A percentile compares a stretch with the other conserved stretches of the same genome.
Evolutionary conservation across 2,113 vertebrate genomes (phyloP).

Genomic region (Laticauda colubrina): DNA sequence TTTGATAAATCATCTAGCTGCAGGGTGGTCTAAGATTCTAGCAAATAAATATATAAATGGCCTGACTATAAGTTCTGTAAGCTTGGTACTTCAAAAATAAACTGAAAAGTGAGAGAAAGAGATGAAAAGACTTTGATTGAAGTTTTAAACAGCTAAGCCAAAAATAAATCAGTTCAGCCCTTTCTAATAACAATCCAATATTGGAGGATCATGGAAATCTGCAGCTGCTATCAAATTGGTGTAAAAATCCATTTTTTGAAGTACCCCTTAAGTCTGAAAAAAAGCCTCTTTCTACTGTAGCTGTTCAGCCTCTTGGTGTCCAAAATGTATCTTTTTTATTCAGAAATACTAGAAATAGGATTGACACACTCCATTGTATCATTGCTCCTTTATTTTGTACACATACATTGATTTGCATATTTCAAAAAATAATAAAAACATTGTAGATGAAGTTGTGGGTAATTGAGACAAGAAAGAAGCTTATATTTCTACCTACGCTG

Average conservation of each 20-base stretch:
- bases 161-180: background rate
- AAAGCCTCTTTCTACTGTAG: background rate
- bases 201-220: background rate
- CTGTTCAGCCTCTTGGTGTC: background rate
- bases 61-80: background rate
- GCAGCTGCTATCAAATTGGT: background rate
- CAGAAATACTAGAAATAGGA: background rate
- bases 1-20: background rate
- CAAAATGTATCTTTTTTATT: background rate
- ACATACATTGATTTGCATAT: slow-evolving; percentile 16
- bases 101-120: background rate
- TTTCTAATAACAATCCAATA: background rate
- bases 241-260: background rate
- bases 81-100: background rate
- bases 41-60: background rate
- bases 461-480: background rate
- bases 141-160: background rate
- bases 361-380: background rate
- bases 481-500: background rate
- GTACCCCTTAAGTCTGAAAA: background rate
- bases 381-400: slow-evolving; percentile 27
- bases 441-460: background rate
- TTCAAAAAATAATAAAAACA: slow-evolving; percentile 13
- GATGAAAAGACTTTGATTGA: background rate
- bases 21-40: background rate